Conservation (phyloP, 37 sponge, comb jelly and placozoan genomes). For the Spongia lamella region DNA sequence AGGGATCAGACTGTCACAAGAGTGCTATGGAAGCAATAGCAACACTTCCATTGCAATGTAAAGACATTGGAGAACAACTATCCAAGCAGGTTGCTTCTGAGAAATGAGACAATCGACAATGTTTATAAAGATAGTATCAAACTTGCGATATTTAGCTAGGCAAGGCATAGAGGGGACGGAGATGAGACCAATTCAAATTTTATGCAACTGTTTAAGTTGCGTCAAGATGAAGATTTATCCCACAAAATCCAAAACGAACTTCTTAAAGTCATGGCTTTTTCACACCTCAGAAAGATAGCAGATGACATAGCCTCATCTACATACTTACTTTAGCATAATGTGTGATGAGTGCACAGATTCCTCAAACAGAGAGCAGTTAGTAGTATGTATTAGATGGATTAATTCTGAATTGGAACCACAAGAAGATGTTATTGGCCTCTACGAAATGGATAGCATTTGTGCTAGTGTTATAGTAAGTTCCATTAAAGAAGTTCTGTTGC, state of each 20-base stretch:
- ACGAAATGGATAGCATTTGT: constrained; percentile 12
- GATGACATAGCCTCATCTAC: constrained; percentile 5
- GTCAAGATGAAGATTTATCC: constrained; percentile 5
- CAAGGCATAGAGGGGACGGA: constrained; percentile 21
- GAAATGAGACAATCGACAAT: no score
- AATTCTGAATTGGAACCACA: constrained; percentile 23
- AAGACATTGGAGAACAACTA: no score
- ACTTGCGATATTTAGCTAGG: constrained; percentile 24
- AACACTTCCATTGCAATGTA: no score
- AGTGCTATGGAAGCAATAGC: no score
- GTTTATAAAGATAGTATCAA: no score
- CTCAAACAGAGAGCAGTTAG: constrained; percentile 46
- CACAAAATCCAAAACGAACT: constrained; percentile 55
- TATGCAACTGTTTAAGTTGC: constrained; percentile 17
- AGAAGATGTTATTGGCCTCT: no score
- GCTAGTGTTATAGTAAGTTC: constrained; percentile 21
- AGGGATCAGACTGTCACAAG: no score
- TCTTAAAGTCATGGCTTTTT: constrained; percentile 39
- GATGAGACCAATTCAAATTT: constrained; percentile 33
- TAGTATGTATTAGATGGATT: constrained; percentile 29
- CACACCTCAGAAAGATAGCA: constrained; percentile 20
- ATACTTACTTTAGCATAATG: no score
- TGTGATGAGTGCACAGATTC: no score
- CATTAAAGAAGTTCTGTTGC: constrained; percentile 35
- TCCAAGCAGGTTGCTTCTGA: no score